Conservation (phyloP, 1,140 invertebrate genomes). For the Eubasilissa regina region DNA sequence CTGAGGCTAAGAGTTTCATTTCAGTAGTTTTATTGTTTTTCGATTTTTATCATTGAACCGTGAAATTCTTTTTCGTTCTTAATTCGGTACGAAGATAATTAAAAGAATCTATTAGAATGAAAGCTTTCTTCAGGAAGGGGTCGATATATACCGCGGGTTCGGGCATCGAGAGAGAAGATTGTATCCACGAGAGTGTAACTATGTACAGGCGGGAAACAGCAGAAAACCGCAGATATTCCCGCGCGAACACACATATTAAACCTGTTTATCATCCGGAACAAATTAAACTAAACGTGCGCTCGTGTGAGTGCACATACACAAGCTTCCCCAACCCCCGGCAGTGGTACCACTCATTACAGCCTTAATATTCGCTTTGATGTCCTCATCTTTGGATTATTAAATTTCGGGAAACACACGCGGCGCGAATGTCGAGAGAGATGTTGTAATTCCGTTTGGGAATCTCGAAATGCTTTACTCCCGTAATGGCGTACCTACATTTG, state of each 20-base stretch:
- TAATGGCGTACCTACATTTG: not conserved
- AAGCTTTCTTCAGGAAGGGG: no score
- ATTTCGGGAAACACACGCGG: constrained; percentile 32
- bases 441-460: constrained; percentile 29
- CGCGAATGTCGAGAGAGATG: constrained; percentile 10
- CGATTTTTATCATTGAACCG: no score
- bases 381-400: constrained; percentile 47
- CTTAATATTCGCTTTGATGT: constrained; percentile 44
- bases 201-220: constrained; percentile 26
- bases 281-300: constrained; percentile 43
- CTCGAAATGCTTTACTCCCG: not conserved
- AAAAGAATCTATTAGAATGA: no score
- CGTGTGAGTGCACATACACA: constrained; percentile 21
- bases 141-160: no score
- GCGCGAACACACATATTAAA: constrained; percentile 47
- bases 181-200: not conserved
- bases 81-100: no score
- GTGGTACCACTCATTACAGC: constrained; percentile 24
- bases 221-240: constrained; percentile 42
- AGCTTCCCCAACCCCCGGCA: not conserved
- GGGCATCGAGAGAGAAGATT: no score
- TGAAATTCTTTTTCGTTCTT: no score
- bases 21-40: no score
- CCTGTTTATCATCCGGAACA: constrained; percentile 41
- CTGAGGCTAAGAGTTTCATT: no score